A percentile compares a stretch with the other conserved stretches of the same genome.
Conservation (phyloP, 2,113 vertebrate genomes). For the Sclerurus mexicanus region DNA sequence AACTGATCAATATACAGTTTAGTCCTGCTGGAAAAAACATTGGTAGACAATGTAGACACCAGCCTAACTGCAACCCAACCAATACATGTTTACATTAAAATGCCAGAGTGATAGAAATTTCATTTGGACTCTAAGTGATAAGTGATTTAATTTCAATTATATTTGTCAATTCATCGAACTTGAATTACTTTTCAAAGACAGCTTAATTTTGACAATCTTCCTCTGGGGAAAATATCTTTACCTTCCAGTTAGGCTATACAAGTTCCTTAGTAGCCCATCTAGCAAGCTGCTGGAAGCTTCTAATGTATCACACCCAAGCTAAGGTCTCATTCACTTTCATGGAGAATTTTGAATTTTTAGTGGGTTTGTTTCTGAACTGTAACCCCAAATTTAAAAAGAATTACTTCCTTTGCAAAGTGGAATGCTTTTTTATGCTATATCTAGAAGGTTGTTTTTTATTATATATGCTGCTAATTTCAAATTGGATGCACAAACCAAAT, state of each 20-base stretch:
- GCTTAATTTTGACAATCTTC: conserved; percentile 2
- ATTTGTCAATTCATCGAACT: conserved; percentile 14
- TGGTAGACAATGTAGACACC: neutral
- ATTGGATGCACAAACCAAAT: neutral
- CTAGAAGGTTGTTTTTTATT: neutral
- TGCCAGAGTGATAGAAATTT: neutral
- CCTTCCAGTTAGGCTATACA: neutral
- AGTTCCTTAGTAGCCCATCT: neutral
- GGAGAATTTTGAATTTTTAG: neutral
- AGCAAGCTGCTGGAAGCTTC: conserved; percentile 1
- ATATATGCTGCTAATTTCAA: neutral
- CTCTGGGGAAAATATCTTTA: conserved; percentile 45
- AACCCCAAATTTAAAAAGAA: neutral
- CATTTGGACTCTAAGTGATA: neutral
- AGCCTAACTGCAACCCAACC: neutral
- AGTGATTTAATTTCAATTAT: neutral
- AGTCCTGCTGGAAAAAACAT: neutral
- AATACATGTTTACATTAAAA: neutral
- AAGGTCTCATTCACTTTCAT: neutral
- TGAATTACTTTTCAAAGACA: neutral
- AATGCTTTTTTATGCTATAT: neutral
- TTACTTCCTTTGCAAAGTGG: neutral
- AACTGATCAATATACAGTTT: neutral
- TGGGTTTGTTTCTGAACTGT: neutral
- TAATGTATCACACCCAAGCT: neutral